Evolutionary conservation across 64 coral and sea anemone genomes (phyloP).

Genomic region (Exaiptasia diaphana): DNA sequence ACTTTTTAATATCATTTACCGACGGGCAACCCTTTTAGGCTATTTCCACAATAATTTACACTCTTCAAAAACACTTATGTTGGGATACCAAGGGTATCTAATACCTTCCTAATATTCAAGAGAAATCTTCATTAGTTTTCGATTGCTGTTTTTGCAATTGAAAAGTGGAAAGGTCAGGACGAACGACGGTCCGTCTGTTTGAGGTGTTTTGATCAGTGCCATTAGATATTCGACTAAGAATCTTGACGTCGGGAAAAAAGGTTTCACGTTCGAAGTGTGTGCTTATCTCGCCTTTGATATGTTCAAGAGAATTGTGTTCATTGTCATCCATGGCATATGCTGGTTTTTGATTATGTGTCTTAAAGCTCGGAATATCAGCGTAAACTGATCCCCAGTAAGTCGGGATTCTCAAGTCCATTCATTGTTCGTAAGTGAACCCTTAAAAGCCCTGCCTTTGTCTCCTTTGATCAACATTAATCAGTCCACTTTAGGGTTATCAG

Average conservation of each 20-base stretch:
- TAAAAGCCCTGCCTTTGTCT: conserved; percentile 80
- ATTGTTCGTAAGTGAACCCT: conserved; percentile 60
- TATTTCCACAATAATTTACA: conserved; percentile 1
- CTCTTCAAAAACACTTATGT: conserved; percentile 3
- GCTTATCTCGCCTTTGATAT: conserved; percentile 3
- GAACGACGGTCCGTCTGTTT: too few relatives aligned
- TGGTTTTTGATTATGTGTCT: conserved; percentile 9
- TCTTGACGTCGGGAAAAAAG: background rate
- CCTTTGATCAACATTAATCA: conserved; percentile 62
- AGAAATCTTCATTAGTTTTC: background rate
- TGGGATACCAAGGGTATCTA: background rate
- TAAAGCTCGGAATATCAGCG: conserved; percentile 8
- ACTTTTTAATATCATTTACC: conserved; percentile 1
- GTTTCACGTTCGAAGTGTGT: background rate
- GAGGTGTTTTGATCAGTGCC: background rate
- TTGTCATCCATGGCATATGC: background rate
- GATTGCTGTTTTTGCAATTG: background rate
- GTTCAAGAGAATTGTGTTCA: background rate
- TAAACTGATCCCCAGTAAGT: conserved; percentile 46
- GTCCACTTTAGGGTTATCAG: conserved; percentile 2
- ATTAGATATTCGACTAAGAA: background rate
- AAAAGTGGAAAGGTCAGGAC: conserved; percentile 21
- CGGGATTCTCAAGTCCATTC: background rate
- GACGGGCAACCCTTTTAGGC: background rate
- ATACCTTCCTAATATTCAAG: conserved; percentile 9